Evolutionary conservation across 2,113 vertebrate species (phyloP).

Genomic region (Corapipo altera): DNA sequence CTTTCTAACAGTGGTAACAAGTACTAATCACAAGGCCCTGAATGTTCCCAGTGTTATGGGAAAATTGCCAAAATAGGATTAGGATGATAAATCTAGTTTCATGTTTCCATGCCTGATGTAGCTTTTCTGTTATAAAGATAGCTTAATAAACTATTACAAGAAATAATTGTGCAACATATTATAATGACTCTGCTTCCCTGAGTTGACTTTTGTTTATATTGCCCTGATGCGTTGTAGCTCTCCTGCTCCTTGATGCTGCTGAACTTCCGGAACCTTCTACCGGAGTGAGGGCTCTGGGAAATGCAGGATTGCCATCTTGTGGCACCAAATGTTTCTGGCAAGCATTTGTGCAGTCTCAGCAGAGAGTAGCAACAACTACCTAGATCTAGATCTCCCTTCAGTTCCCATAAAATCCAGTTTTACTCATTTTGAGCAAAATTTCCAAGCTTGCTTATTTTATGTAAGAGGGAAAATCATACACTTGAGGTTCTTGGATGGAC

Average conservation of each 20-base stretch:
- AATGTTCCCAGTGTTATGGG: not conserved
- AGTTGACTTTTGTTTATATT: not conserved
- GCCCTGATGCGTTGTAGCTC: not conserved
- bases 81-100: not conserved
- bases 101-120: not conserved
- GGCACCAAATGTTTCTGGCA: not conserved
- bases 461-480: not conserved
- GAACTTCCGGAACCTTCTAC: conserved; percentile 59
- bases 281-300: not conserved
- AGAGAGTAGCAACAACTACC: not conserved
- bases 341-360: not conserved
- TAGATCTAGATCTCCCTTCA: not conserved
- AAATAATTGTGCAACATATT: not conserved
- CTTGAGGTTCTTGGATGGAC: not conserved
- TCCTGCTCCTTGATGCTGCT: not conserved
- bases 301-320: conserved; percentile 54
- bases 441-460: not conserved
- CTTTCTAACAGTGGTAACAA: not conserved
- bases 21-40: not conserved
- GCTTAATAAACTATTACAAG: not conserved
- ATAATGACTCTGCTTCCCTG: not conserved
- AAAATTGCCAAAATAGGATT: conserved; percentile 28
- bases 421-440: not conserved
- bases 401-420: not conserved
- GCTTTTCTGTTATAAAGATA: conserved; percentile 17